Evolutionary conservation across 2,113 vertebrate species (phyloP).

Genomic region (Cyrtonyx montezumae): DNA sequence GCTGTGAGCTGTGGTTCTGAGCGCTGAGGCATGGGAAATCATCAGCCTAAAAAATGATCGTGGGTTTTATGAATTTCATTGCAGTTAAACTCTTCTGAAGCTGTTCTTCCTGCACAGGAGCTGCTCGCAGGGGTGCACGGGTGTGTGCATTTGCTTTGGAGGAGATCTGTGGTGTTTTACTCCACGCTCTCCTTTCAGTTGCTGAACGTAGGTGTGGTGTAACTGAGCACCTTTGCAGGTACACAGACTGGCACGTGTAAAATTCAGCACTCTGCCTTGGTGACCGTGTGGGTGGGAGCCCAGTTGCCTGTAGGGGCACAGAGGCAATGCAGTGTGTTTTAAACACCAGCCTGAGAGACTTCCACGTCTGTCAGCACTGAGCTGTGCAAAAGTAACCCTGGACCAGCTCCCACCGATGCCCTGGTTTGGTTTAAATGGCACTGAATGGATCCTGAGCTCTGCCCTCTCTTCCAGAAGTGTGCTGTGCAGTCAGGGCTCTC

Average conservation of each 20-base stretch:
- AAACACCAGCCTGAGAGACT: background rate
- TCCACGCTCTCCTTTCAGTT: background rate
- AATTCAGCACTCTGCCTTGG: accelerated
- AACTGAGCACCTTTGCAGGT: background rate
- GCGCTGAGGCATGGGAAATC: accelerated
- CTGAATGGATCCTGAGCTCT: background rate
- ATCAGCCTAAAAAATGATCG: accelerated
- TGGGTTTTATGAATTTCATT: background rate
- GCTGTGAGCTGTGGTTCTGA: background rate
- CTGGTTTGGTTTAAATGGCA: background rate
- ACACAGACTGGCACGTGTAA: background rate
- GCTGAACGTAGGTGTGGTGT: background rate
- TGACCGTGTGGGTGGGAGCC: accelerated
- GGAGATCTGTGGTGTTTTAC: accelerated
- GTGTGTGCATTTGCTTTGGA: background rate
- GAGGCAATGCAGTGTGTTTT: accelerated
- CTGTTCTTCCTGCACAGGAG: background rate
- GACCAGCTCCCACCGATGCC: accelerated
- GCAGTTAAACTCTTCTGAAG: background rate
- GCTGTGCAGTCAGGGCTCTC: accelerated
- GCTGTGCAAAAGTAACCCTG: background rate
- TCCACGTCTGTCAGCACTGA: accelerated
- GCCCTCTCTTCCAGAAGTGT: accelerated
- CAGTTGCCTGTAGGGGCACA: accelerated
- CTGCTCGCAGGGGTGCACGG: accelerated